Base-by-base conservation (phyloP, 2,797 vertebrate species). In the Anabacerthia variegaticeps region DNA sequence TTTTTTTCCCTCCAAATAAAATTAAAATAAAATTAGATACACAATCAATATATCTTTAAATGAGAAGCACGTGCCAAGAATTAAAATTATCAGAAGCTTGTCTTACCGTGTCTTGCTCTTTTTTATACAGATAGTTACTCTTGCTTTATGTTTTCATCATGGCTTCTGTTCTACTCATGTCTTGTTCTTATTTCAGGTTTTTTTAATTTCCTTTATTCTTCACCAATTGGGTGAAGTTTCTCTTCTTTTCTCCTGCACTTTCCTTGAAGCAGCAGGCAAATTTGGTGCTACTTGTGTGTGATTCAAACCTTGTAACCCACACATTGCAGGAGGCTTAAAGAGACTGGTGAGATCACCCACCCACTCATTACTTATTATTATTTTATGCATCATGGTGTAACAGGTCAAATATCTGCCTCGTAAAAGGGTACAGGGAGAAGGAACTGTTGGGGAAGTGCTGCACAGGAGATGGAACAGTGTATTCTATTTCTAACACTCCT, bases 251-350 rank as follows among this genome's bases (percentile, higher is more conserved):
- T 91, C 65, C 62, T 93, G 6, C 69, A 61, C 37, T 76, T 54
- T 37, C 83, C 74, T 74, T 89, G 80, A 68, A 81, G 55, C 66
- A 76, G 80, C 67, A 56, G 73, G 44, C 41, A 58, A 62, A 71
- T 84, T 76, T 48, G 49, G 77, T 73, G 14, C 61, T 66, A 67
- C 59, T 90, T 88, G 51, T 92, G 83, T 59, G 62, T 94, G 91
- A 96, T 95, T 96, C 95, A 96, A 90, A 79, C 89, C 89, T 87
- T 16, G 7, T 89, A 96, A 96, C 93, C 83, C 89, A 88, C 93
- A 67, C 85, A 43, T 92, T 96, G 89, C 94, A 90, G 87, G 88
- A 92, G 95, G 76, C 49, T 92, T 93, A 36, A 61, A 96, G 89
- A 73, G 77, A 28, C 66, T 78, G 80, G 66, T 96, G 95, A 96